phyloP scores from a whole-genome alignment of 1,140 invertebrate species.

The Helicorthomorpha holstii region DNA sequence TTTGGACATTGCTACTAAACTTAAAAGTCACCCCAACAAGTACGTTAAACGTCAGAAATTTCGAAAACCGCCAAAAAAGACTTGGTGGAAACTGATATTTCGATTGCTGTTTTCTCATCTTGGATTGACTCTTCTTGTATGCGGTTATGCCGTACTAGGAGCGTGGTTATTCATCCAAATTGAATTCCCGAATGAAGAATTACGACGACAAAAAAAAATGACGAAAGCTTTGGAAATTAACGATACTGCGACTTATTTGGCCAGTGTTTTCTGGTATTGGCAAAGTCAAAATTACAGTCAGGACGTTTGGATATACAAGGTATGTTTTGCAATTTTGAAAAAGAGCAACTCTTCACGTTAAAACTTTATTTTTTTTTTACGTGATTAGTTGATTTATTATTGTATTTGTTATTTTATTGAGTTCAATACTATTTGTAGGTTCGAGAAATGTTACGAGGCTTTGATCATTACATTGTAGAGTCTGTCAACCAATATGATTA shows the following conservation, averaged over 20 bases:
- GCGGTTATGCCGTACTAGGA: constrained; percentile 12
- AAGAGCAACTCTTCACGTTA: too few species aligned
- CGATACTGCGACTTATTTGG: constrained; percentile 15
- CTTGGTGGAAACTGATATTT: constrained; percentile 9
- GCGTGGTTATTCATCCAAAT: constrained; percentile 15
- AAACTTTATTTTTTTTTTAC: too few species aligned
- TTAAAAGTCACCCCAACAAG: not conserved
- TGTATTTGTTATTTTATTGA: too few species aligned
- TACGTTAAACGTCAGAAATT: not conserved
- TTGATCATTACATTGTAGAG: constrained; percentile 16
- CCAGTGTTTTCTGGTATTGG: constrained; percentile 15
- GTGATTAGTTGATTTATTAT: too few species aligned
- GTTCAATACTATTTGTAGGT: constrained; percentile 10
- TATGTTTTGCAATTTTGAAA: constrained; percentile 3
- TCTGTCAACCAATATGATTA: constrained; percentile 12
- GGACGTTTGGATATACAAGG: constrained; percentile 9
- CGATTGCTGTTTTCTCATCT: constrained; percentile 17
- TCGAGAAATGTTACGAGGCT: constrained; percentile 10
- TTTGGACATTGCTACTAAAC: not conserved
- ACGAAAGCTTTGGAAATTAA: constrained; percentile 12
- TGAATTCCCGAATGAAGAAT: constrained; percentile 11
- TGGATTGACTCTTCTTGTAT: constrained; percentile 17
- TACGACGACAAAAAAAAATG: constrained; percentile 8
- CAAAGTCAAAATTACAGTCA: constrained; percentile 9
- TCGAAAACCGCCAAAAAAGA: not conserved